Evolutionary conservation across 2,113 vertebrate species (phyloP).

Genomic region (Hemibagrus wyckioides): DNA sequence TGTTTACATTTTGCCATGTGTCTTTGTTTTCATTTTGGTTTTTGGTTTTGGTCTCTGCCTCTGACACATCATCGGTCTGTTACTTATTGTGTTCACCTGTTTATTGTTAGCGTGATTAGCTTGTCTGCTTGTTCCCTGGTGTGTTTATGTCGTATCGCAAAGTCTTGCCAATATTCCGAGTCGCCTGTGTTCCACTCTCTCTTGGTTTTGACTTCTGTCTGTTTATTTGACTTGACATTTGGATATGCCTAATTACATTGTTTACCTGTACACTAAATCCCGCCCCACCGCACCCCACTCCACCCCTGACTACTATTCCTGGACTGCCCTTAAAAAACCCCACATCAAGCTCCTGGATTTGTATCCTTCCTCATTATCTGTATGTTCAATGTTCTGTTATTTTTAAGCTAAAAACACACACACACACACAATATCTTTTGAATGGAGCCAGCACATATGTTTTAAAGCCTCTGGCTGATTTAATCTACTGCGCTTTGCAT

Average conservation of each 20-base stretch:
- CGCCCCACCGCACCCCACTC: neutral
- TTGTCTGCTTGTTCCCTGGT: neutral
- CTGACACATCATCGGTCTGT: neutral
- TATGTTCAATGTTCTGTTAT: neutral
- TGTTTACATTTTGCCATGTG: neutral
- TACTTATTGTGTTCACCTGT: neutral
- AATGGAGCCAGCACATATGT: no score
- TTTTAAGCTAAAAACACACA: no score
- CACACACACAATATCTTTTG: no score
- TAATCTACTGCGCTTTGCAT: neutral
- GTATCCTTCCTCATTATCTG: neutral
- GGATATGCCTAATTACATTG: neutral
- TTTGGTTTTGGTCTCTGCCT: neutral
- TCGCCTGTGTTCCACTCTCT: neutral
- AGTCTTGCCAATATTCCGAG: neutral
- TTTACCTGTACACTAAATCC: neutral
- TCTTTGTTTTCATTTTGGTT: neutral
- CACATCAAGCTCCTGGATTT: neutral
- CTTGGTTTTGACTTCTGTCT: neutral
- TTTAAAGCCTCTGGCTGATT: neutral
- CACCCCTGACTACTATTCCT: neutral
- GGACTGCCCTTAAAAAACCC: neutral
- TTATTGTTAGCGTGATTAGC: neutral
- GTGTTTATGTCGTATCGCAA: neutral
- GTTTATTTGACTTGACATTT: neutral